Percentiles rank a stretch among this genome's conserved stretches.
Conservation (phyloP, 2,113 vertebrate genomes). For the Chloropsis cyanopogon region DNA sequence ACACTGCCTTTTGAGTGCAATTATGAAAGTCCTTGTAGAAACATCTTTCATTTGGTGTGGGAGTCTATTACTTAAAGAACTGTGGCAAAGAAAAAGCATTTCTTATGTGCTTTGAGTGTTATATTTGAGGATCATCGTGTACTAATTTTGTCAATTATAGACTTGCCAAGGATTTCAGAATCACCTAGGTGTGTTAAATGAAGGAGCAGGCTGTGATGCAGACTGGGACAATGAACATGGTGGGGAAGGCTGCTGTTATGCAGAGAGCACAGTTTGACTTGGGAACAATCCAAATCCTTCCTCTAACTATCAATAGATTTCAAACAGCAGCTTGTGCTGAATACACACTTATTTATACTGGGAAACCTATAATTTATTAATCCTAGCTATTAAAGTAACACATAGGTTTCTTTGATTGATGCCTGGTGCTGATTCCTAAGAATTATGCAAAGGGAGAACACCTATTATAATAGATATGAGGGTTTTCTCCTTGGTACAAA, state of each 20-base stretch:
- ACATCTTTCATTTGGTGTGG: neutral
- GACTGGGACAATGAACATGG: neutral
- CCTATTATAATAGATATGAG: neutral
- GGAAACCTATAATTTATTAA: conserved; percentile 53
- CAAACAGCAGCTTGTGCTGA: conserved; percentile 9
- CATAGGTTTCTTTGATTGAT: conserved; percentile 18
- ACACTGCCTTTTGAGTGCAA: neutral
- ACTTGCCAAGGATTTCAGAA: neutral
- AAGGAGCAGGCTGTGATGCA: neutral
- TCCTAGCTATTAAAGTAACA: conserved; percentile 37
- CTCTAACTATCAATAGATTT: neutral
- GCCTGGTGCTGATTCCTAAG: neutral
- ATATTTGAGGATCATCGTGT: accelerated
- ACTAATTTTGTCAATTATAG: neutral
- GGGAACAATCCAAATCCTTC: neutral
- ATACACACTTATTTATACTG: neutral
- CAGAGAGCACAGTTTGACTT: neutral
- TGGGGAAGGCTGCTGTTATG: neutral
- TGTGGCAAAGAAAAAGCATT: neutral
- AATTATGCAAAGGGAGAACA: neutral
- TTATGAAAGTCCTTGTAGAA: neutral
- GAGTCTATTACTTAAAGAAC: neutral
- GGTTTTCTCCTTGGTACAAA: neutral
- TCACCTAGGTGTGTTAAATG: neutral
- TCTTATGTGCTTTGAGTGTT: neutral